Evolutionary conservation across 2,888 invertebrate species (phyloP), one percentile per base, ranked within the genome.

Genomic region (Archaeoteleia sp.): DNA sequence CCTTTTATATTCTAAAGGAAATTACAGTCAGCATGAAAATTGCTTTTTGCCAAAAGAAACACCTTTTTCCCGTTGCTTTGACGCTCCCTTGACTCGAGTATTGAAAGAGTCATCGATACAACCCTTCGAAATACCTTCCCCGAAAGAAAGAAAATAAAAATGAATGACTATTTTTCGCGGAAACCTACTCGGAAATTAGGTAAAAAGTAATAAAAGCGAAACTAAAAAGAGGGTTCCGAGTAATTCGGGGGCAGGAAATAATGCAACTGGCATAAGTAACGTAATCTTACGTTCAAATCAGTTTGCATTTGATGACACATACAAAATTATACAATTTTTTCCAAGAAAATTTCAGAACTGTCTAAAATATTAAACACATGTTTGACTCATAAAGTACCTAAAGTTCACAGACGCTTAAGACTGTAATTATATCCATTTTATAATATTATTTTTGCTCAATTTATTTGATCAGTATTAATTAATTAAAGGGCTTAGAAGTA

Each of bases 1-100:
- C 51, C 61, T 72, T 74, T 68, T 72, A 68, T 71, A 60, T 37
- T 37, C 63, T n/a, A n/a, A 70, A 70, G 75, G 78, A 76, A 80
- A 81, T 81, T 77, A 76, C 74, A 68, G 71, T 62, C 76, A 63
- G 72, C 62, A 71, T 62, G 72, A 74, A 79, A 80, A 79, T 77
- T 75, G 74, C 76, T 74, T 78, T 76, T 70, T 71, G 70, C 72
- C 75, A 68, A 73, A 76, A 79, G 77, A 78, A 74, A 76, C 75
- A 74, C 73, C 70, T 61, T 63, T 65, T 72, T 45, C 67, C 70
- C 58, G n/a, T n/a, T n/a, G n/a, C n/a, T n/a, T n/a, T n/a, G n/a
- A n/a, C 39, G 46, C 40, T 67, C 43, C 8, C 51, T 2, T 27
- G 9, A 23, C 48, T 40, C 35, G 42, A 40, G 53, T 20, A 39